Conservation (phyloP, 2,888 invertebrate genomes). For the Stenichneumon culpator region DNA sequence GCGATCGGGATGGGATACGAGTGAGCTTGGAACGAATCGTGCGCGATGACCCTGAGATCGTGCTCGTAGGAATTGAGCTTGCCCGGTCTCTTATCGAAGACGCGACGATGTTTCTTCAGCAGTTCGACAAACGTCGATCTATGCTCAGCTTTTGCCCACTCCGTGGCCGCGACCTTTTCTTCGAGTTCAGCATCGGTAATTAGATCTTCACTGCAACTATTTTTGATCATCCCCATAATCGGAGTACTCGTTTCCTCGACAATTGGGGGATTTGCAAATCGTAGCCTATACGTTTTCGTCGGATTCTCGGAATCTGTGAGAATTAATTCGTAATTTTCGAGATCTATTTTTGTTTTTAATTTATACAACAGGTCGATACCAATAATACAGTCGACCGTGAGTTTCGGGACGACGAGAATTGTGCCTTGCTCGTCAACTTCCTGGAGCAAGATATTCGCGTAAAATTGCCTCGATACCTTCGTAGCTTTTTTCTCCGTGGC, state of each 20-base stretch:
- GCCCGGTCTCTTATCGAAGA: conserved; percentile 1
- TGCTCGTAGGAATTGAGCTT: conserved; percentile 1
- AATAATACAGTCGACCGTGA: neutral
- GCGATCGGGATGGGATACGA: conserved; percentile 17
- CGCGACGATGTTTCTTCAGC: neutral
- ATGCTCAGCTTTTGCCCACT: no score
- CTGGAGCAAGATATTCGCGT: neutral
- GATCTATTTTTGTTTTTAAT: conserved; percentile 8
- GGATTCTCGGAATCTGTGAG: neutral
- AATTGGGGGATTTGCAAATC: no score
- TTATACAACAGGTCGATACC: conserved; percentile 4
- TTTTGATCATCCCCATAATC: no score
- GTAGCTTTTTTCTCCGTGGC: conserved; percentile 19
- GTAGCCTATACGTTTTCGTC: neutral
- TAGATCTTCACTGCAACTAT: no score
- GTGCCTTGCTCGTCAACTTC: neutral
- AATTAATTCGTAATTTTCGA: neutral
- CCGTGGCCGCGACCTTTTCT: no score
- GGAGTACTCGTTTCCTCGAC: neutral
- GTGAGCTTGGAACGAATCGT: neutral
- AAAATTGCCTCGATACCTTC: neutral
- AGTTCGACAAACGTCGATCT: neutral
- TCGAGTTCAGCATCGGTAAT: no score
- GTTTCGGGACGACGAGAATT: neutral
- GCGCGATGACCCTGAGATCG: neutral